Evolutionary conservation across 1,140 invertebrate genomes (phyloP).

Genomic region (Drosophila watanabei): DNA sequence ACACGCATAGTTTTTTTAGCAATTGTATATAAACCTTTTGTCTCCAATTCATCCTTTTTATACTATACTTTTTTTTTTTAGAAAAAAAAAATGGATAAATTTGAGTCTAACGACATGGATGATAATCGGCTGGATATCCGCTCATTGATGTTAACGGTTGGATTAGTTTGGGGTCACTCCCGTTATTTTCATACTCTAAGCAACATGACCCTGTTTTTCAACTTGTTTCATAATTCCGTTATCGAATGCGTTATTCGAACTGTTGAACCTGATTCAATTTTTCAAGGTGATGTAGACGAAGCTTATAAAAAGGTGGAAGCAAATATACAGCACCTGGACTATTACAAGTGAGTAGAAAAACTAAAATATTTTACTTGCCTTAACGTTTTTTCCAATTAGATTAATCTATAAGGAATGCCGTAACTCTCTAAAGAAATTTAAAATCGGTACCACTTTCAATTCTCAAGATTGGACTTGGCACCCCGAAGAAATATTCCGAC

Average conservation of each 20-base stretch:
- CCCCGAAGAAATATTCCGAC: conserved; percentile 88
- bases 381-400: conserved; percentile 38
- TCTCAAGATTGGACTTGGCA: conserved; percentile 90
- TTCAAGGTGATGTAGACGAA: conserved; percentile 89
- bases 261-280: conserved; percentile 87
- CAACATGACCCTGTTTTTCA: conserved; percentile 90
- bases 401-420: conserved; percentile 87
- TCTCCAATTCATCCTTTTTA: no score
- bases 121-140: conserved; percentile 88
- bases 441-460: conserved; percentile 74
- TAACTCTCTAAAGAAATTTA: conserved; percentile 86
- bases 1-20: no score
- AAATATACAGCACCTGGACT: conserved; percentile 85
- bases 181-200: conserved; percentile 92
- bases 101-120: conserved; percentile 90
- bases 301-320: conserved; percentile 85
- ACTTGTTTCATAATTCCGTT: conserved; percentile 90
- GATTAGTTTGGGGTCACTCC: conserved; percentile 93
- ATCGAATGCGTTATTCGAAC: conserved; percentile 87
- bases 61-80: background rate
- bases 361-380: background rate
- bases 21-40: no score
- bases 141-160: conserved; percentile 91
- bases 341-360: conserved; percentile 75
- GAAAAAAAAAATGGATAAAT: conserved; percentile 88